Percentiles rank a stretch among this genome's conserved stretches.
Conservation (phyloP, 2,888 invertebrate genomes). For the Mechanitis messenoides region DNA sequence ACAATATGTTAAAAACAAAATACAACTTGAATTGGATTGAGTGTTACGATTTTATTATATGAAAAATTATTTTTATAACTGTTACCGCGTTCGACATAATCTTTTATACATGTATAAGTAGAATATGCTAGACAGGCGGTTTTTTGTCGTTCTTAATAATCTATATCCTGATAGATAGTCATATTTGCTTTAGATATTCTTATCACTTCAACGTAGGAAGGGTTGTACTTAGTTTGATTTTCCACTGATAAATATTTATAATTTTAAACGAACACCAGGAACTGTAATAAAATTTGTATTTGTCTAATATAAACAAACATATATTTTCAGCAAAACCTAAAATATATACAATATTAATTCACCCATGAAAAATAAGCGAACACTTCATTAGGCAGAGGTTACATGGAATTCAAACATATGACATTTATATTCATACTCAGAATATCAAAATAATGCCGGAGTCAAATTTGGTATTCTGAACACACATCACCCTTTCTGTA, state of each 20-base stretch:
- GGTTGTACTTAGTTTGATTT: background rate
- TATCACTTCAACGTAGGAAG: background rate
- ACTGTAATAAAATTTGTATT: background rate
- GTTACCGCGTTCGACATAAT: no score
- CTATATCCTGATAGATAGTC: constrained; percentile 5
- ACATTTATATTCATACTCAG: constrained; percentile 26
- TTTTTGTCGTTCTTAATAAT: background rate
- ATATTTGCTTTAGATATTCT: constrained; percentile 3
- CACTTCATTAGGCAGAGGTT: constrained; percentile 20
- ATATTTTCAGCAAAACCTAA: constrained; percentile 9
- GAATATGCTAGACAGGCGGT: background rate
- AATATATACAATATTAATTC: constrained; percentile 7
- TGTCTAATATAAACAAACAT: background rate
- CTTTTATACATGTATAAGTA: background rate
- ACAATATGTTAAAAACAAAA: constrained; percentile 1
- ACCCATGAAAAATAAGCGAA: constrained; percentile 15
- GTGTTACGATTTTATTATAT: no score
- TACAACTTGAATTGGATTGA: background rate
- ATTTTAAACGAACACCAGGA: background rate
- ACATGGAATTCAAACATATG: constrained; percentile 16
- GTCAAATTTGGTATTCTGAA: constrained; percentile 30
- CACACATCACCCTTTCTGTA: constrained; percentile 34
- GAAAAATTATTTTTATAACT: no score
- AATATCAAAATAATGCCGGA: constrained; percentile 25
- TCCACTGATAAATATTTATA: background rate